These are phyloP conservation scores for Riparia riparia DNA, from an alignment of 2,113 vertebrate genomes.

Conservation along the genomic window DNA sequence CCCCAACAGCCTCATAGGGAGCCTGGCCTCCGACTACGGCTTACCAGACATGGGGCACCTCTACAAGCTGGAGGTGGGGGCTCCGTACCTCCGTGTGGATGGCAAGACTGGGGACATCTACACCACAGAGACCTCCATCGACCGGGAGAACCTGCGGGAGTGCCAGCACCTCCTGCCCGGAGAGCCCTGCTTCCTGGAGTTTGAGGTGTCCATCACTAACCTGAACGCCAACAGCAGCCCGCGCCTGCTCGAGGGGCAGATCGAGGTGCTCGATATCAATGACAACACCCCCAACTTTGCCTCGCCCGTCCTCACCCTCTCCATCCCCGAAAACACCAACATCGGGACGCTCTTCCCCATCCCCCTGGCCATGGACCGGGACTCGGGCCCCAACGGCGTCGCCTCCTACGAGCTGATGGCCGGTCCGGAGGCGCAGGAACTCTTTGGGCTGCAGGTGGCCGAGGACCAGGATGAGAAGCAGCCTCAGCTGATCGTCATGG, in stretches of 20 bases:
- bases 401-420: constrained; percentile 89
- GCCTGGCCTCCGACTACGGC: constrained; percentile 90
- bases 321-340: constrained; percentile 95
- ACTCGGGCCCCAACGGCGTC: constrained; percentile 88
- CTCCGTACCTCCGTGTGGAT: constrained; percentile 92
- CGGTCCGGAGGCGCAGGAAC: constrained; percentile 84
- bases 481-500: constrained; percentile 94
- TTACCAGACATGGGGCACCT: constrained; percentile 91
- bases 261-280: constrained; percentile 93
- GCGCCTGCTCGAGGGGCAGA: constrained; percentile 91
- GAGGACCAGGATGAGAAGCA: constrained; percentile 91
- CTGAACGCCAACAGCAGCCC: constrained; percentile 85
- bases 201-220: constrained; percentile 96
- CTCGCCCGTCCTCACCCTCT: constrained; percentile 89
- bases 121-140: constrained; percentile 92
- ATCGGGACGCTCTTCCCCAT: constrained; percentile 89
- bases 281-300: constrained; percentile 98
- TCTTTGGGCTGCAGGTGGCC: constrained; percentile 92
- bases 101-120: constrained; percentile 96
- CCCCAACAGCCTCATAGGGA: constrained; percentile 92
- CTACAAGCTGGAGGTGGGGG: constrained; percentile 95
- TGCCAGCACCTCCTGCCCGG: constrained; percentile 88
- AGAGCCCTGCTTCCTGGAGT: constrained; percentile 91
- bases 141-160: constrained; percentile 90
- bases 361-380: constrained; percentile 89